phyloP scores from a whole-genome alignment of 2,113 vertebrate genomes.

The Boulengeromyrus knoepffleri region DNA sequence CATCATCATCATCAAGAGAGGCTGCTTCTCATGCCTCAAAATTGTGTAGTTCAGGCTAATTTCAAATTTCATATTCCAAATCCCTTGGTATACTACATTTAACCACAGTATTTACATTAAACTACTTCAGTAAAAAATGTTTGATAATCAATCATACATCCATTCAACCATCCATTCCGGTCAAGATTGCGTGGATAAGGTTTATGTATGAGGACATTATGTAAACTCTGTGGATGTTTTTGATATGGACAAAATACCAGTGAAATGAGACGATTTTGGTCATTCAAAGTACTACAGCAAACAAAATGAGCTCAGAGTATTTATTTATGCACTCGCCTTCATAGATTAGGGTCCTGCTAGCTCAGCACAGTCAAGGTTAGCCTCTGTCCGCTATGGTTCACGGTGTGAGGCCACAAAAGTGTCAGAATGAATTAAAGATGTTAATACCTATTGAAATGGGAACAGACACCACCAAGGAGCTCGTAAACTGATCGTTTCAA shows the following conservation, averaged over 20 bases:
- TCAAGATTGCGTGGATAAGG: not conserved
- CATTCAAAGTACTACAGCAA: not conserved
- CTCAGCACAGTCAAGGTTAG: conserved; percentile 8
- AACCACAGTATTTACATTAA: not conserved
- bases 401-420: conserved; percentile 11
- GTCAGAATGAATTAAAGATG: conserved; percentile 35
- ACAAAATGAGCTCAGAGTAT: not conserved
- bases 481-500: conserved; percentile 19
- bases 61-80: not conserved
- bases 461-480: conserved; percentile 12
- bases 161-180: not conserved
- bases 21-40: not conserved
- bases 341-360: not conserved
- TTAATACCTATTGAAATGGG: conserved; percentile 15
- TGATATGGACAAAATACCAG: not conserved
- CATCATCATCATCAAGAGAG: not conserved
- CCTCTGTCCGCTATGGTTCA: not conserved
- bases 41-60: not conserved
- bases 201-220: not conserved
- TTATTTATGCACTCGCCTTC: not conserved
- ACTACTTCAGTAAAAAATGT: not conserved
- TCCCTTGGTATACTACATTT: not conserved
- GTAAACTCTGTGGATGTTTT: not conserved
- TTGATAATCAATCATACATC: not conserved
- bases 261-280: not conserved